Conservation (phyloP, 2,113 vertebrate genomes). For the Isichthys henryi region DNA sequence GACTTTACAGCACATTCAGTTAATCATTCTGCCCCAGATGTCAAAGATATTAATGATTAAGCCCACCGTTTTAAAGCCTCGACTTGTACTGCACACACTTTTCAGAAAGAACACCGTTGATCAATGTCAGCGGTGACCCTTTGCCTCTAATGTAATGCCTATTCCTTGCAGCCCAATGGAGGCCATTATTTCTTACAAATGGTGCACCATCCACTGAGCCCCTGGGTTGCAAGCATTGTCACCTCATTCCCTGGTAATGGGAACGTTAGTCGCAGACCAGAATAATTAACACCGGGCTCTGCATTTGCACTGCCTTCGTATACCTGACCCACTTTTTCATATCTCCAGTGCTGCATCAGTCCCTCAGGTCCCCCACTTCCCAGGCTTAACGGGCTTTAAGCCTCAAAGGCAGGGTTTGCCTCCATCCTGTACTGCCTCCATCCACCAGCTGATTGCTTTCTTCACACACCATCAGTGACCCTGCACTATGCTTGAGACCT, state of each 20-base stretch:
- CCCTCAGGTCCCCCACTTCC: not conserved
- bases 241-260: not conserved
- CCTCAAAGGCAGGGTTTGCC: not conserved
- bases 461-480: not conserved
- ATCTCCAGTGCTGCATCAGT: not conserved
- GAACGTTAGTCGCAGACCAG: not conserved
- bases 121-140: slow-evolving; percentile 12
- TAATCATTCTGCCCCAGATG: slow-evolving; percentile 33
- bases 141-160: slow-evolving; percentile 3
- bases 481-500: not conserved
- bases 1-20: slow-evolving; percentile 26
- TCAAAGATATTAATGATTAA: slow-evolving; percentile 22
- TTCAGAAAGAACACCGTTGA: slow-evolving; percentile 28
- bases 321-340: not conserved
- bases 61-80: not conserved
- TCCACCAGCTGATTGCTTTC: not conserved
- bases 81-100: not conserved
- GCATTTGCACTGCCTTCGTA: not conserved
- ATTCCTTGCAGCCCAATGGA: not conserved
- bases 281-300: not conserved
- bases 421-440: not conserved
- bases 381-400: not conserved
- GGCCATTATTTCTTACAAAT: slow-evolving; percentile 2
- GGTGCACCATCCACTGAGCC: not conserved
- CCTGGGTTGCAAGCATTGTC: not conserved